Evolutionary conservation across 2,113 vertebrate genomes (phyloP).

Genomic region (Apteryx mantelli): DNA sequence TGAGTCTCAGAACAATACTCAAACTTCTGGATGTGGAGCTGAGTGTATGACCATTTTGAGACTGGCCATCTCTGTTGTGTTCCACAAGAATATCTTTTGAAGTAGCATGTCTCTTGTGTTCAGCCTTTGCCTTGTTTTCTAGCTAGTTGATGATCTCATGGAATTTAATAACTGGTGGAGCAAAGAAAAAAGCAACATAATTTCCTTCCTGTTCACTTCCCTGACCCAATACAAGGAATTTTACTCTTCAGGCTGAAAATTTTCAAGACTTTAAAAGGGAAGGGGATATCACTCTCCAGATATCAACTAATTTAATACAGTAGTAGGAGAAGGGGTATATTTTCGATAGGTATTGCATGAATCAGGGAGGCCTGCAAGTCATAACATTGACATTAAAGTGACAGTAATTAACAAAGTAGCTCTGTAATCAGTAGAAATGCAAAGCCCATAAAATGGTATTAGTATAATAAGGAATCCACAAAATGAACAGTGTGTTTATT

Average conservation of each 20-base stretch:
- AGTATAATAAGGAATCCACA: neutral
- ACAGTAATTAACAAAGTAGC: neutral
- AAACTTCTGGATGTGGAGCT: neutral
- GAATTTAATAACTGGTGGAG: slow-evolving; percentile 87
- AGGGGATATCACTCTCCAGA: slow-evolving; percentile 77
- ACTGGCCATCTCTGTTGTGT: neutral
- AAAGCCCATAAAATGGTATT: neutral
- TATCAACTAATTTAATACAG: slow-evolving; percentile 21
- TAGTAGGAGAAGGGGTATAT: slow-evolving; percentile 21
- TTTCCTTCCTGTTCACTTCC: slow-evolving; percentile 86
- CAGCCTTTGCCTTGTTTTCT: slow-evolving; percentile 39
- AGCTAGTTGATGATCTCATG: slow-evolving; percentile 83
- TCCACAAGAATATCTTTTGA: neutral
- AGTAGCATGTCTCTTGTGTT: neutral
- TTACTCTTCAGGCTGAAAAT: slow-evolving; percentile 80
- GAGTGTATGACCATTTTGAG: neutral
- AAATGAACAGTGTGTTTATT: neutral
- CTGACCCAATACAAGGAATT: slow-evolving; percentile 83
- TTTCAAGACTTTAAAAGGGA: slow-evolving; percentile 77
- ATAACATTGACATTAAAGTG: neutral
- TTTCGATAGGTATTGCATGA: neutral
- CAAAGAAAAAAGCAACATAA: slow-evolving; percentile 84
- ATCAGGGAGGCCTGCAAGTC: neutral
- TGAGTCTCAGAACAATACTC: neutral
- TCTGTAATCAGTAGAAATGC: neutral